phyloP scores from a whole-genome alignment of 2,888 invertebrate species.

The Zaprionus obscuricornis region DNA sequence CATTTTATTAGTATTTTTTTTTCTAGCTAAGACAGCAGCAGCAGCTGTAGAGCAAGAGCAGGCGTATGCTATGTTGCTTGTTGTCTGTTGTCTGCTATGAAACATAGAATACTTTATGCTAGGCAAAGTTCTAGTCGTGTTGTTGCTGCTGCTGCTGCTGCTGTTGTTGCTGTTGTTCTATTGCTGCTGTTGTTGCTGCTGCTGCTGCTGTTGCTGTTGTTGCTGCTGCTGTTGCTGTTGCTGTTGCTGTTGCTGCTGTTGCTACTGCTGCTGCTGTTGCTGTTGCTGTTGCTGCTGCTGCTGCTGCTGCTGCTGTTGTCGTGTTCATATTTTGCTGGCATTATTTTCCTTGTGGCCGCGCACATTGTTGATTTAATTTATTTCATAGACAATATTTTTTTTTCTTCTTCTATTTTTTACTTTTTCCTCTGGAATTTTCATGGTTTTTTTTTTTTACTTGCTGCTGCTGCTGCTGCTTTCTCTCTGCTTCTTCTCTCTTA shows the following conservation, averaged over 20 bases:
- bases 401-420: neutral
- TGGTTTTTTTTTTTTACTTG: no score
- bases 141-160: no score
- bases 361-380: constrained; percentile 52
- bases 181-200: no score
- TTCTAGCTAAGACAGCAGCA: constrained; percentile 10
- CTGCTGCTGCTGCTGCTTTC: neutral
- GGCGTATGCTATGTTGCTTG: neutral
- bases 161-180: no score
- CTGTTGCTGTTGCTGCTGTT: no score
- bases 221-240: no score
- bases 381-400: constrained; percentile 33
- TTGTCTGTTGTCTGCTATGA: neutral
- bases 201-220: no score
- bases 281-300: no score
- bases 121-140: no score
- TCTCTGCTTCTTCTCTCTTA: neutral
- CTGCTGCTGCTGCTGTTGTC: neutral
- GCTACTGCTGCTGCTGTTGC: neutral
- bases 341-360: constrained; percentile 24
- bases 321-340: constrained; percentile 20
- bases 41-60: neutral
- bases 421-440: neutral
- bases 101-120: no score
- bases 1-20: constrained; percentile 46